These are phyloP conservation scores for Liasis olivaceus DNA, from an alignment of 2,797 vertebrate genomes.

Conservation along the genomic window DNA sequence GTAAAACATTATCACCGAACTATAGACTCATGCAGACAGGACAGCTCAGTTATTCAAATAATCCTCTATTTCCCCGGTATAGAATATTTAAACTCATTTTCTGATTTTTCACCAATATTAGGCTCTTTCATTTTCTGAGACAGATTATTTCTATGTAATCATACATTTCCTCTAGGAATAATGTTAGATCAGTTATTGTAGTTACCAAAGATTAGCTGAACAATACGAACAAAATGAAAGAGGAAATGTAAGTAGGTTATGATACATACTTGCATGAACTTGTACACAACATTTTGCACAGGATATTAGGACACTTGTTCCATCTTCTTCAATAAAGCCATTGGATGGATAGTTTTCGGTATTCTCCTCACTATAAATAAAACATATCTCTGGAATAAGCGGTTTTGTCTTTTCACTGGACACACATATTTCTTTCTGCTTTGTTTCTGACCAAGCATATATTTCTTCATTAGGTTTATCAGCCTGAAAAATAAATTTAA, in stretches of 20 bases:
- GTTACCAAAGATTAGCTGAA: neutral
- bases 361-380: conserved; percentile 90
- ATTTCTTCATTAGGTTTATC: conserved; percentile 78
- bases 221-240: neutral
- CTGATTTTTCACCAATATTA: neutral
- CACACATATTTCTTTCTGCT: conserved; percentile 62
- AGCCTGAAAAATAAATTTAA: conserved; percentile 74
- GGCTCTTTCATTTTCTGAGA: neutral
- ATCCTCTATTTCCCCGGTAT: neutral
- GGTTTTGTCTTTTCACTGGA: conserved; percentile 81
- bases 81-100: neutral
- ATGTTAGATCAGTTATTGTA: neutral
- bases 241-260: conserved; percentile 24
- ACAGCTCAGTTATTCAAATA: neutral
- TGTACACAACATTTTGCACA: conserved; percentile 88
- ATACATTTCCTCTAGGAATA: neutral
- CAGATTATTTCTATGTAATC: neutral
- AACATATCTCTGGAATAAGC: conserved; percentile 96
- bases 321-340: conserved; percentile 90
- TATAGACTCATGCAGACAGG: neutral
- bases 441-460: conserved; percentile 60
- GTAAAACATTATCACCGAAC: neutral
- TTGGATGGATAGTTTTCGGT: conserved; percentile 84
- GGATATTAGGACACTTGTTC: conserved; percentile 88
- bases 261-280: conserved; percentile 93